Conservation (phyloP, 2,888 invertebrate genomes). For the Apodemia mormo region DNA sequence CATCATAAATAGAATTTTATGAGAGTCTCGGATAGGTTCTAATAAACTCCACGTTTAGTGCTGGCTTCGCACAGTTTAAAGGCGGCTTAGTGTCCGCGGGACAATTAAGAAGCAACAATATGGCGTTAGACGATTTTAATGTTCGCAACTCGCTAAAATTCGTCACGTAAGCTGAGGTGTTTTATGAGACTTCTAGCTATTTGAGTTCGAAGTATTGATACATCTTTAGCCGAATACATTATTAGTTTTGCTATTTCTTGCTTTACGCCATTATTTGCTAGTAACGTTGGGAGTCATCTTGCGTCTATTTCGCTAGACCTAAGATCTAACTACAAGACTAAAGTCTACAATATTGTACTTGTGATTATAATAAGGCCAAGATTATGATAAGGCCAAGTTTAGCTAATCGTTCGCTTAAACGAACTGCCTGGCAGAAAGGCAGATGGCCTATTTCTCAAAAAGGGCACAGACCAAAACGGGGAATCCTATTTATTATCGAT, state of each 20-base stretch:
- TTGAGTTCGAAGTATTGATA: conserved; percentile 2
- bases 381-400: background rate
- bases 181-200: background rate
- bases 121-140: conserved; percentile 25
- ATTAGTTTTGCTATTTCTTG: background rate
- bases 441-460: background rate
- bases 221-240: background rate
- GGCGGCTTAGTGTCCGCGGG: conserved; percentile 40
- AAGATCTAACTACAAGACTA: no score
- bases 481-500: background rate
- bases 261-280: no score
- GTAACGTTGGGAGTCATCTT: no score
- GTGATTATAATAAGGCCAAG: no score
- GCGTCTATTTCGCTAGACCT: no score
- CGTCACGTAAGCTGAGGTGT: conserved; percentile 28
- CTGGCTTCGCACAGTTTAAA: conserved; percentile 53
- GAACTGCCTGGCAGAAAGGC: background rate
- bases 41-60: conserved; percentile 59
- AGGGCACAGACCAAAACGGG: background rate
- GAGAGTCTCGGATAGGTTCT: conserved; percentile 53
- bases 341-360: no score
- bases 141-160: conserved; percentile 30
- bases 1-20: conserved; percentile 60
- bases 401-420: background rate
- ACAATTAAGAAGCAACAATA: conserved; percentile 39